These are phyloP conservation scores for Eudyptes chrysolophus DNA, from an alignment of 2,113 vertebrate species.

Conservation along the genomic window DNA sequence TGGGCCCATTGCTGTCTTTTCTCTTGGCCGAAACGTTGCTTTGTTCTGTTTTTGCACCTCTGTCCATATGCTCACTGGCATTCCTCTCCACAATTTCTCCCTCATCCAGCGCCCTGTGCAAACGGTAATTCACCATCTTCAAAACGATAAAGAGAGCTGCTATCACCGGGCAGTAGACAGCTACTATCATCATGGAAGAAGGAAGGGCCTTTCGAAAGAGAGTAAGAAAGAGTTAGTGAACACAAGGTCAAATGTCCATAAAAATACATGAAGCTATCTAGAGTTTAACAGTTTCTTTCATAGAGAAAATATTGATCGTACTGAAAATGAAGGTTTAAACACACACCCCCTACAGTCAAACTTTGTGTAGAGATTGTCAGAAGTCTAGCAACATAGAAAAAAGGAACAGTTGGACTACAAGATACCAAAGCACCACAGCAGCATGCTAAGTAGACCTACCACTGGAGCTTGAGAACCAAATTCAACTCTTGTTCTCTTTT, in stretches of 20 bases:
- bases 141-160: constrained; percentile 93
- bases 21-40: constrained; percentile 81
- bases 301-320: background rate
- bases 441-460: background rate
- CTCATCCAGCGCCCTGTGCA: constrained; percentile 95
- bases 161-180: constrained; percentile 95
- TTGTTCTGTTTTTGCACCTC: constrained; percentile 80
- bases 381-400: background rate
- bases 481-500: background rate
- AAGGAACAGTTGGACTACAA: background rate
- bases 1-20: constrained; percentile 92
- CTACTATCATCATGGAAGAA: constrained; percentile 96
- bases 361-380: background rate
- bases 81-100: constrained; percentile 93
- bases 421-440: background rate
- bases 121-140: constrained; percentile 95
- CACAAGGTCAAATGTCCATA: background rate
- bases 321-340: background rate
- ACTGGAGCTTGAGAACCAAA: background rate
- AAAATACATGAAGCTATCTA: background rate
- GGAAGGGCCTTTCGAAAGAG: constrained; percentile 87
- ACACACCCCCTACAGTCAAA: background rate
- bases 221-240: constrained; percentile 21
- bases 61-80: constrained; percentile 80
- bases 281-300: background rate